Evolutionary conservation across 1,140 invertebrate genomes (phyloP), one percentile per base, ranked within the genome.

Genomic region (Bombus confusus): DNA sequence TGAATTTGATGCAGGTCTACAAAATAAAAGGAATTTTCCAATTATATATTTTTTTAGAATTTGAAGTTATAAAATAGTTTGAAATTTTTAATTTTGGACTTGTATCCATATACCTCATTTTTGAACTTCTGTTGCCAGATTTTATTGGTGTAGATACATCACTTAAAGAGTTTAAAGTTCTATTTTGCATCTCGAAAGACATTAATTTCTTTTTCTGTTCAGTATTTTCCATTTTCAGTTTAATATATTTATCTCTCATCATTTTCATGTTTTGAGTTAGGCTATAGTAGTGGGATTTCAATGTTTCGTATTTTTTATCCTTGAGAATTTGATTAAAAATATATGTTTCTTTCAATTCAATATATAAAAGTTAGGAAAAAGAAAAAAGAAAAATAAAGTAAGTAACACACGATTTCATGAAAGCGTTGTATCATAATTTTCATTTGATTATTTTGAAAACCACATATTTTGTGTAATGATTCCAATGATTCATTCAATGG

Each of bases 231-330:
- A 62, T 31, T 57, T 88, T 88, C 0, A 80, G 5, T 22, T 66
- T 78, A 1, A 66, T 3, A 39, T 80, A 82, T 1, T 90, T 89
- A 0, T 90, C 59, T 3, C 4, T 66, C 3, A 81, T 43, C 25
- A 25, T 1, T 31, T 82, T 80, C 22, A 41, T 28, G 25, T 66
- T 47, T 28, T 71, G 87, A 0, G 0, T 25, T 4, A 76, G 0
- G 13, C 57, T 59, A 41, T n/a, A 66, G 13, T 79, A 89, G 0
- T 74, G 62, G 0, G 31, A 28, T n/a, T 89, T 90, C 43, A 85
- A 10, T 9, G 41, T n/a, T 12, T 89, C 82, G 28, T 89, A 90
- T 3, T 90, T 90, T 18, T 80, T 83, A 12, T 90, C 89, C 89
- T 89, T 89, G 3, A 64, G 87, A 34, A 28, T 62, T 83, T 62